Evolutionary conservation across 2,888 invertebrate genomes (phyloP).

Genomic region (Epicampocera succincta): DNA sequence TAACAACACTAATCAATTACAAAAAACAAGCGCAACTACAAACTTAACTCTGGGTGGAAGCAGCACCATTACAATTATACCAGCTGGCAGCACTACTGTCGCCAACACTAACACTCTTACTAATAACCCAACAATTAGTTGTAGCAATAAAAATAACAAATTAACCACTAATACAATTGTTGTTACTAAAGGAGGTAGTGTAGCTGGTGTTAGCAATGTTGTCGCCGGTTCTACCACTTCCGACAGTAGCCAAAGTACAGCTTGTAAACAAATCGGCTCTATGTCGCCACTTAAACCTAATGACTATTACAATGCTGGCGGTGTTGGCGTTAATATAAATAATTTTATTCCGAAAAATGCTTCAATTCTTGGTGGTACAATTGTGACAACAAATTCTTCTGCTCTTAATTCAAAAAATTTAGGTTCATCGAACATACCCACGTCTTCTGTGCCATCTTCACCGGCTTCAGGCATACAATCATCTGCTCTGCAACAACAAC

Average conservation of each 20-base stretch:
- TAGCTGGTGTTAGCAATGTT: constrained; percentile 35
- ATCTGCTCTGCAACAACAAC: constrained; percentile 66
- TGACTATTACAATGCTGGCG: constrained; percentile 48
- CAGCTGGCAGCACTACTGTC: constrained; percentile 60
- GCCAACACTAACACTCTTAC: constrained; percentile 51
- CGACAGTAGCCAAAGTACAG: constrained; percentile 40
- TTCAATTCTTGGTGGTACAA: constrained; percentile 71
- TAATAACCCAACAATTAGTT: constrained; percentile 60
- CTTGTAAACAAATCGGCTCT: constrained; percentile 63
- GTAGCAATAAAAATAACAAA: constrained; percentile 69
- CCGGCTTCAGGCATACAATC: constrained; percentile 75
- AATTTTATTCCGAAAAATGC: constrained; percentile 68
- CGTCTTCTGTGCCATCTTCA: constrained; percentile 74
- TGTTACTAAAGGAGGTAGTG: constrained; percentile 51
- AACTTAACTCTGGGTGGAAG: constrained; percentile 61
- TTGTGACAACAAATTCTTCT: constrained; percentile 66
- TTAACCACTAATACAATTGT: constrained; percentile 69
- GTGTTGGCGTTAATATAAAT: constrained; percentile 58
- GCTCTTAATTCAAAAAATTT: constrained; percentile 57
- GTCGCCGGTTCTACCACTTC: constrained; percentile 25
- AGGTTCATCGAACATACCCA: constrained; percentile 53
- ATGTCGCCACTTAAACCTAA: constrained; percentile 38
- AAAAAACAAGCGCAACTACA: constrained; percentile 39
- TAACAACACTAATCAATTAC: constrained; percentile 70
- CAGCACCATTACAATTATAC: constrained; percentile 73